phyloP scores from a whole-genome alignment of 2,797 vertebrate species.

The Gallinago stenura region DNA sequence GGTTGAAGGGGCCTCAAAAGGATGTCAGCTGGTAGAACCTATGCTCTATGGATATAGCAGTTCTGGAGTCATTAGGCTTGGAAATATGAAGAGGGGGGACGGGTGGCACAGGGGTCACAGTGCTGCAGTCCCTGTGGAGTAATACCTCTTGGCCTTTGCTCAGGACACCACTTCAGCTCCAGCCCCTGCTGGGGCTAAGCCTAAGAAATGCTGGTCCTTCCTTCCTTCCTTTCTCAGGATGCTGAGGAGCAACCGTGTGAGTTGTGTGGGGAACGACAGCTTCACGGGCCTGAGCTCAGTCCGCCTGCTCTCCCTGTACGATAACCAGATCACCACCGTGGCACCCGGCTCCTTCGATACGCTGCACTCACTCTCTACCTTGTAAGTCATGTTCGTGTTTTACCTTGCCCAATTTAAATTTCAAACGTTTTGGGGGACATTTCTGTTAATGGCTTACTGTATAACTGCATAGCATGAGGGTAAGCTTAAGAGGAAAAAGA shows the following conservation, averaged over 20 bases:
- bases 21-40: neutral
- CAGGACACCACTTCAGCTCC: neutral
- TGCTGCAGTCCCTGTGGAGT: neutral
- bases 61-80: neutral
- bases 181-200: neutral
- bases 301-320: constrained; percentile 94
- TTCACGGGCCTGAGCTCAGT: constrained; percentile 95
- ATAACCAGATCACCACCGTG: constrained; percentile 97
- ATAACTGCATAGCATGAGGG: neutral
- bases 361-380: constrained; percentile 92
- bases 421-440: neutral
- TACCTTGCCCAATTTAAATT: neutral
- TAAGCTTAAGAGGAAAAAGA: neutral
- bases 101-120: neutral
- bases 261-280: constrained; percentile 95
- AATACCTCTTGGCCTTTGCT: neutral
- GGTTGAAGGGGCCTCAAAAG: neutral
- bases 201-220: neutral
- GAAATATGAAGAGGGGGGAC: neutral
- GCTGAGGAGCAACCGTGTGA: constrained; percentile 96
- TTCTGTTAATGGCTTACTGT: neutral
- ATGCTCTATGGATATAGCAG: neutral
- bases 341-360: constrained; percentile 95
- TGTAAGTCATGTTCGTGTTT: constrained; percentile 83
- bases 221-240: constrained; percentile 83